These are phyloP conservation scores for Lucinisca nassula DNA, from an alignment of 2,888 invertebrate species.

Conservation along the genomic window DNA sequence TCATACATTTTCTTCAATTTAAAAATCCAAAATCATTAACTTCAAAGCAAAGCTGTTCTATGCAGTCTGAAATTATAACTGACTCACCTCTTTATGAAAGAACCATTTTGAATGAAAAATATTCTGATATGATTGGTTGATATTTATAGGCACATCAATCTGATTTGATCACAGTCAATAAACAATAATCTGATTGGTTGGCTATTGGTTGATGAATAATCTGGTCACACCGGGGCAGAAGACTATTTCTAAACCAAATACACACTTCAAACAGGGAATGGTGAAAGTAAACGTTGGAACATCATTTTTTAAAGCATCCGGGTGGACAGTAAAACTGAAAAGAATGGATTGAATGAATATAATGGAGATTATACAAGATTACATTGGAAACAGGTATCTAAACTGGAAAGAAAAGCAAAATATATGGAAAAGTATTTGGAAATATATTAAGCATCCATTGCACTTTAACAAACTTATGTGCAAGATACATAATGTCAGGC, in stretches of 20 bases:
- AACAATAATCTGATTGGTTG: conserved; percentile 16
- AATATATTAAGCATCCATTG: no score
- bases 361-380: no score
- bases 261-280: conserved; percentile 54
- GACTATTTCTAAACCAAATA: conserved; percentile 52
- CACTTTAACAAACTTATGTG: no score
- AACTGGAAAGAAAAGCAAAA: no score
- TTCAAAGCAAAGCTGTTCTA: conserved; percentile 24
- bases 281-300: conserved; percentile 42
- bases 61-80: conserved; percentile 69
- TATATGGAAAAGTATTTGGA: no score
- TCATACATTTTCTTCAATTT: no score
- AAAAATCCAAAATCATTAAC: background rate
- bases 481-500: no score
- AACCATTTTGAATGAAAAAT: conserved; percentile 22
- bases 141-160: conserved; percentile 41
- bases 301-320: conserved; percentile 65
- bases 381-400: no score
- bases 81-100: conserved; percentile 60
- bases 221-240: conserved; percentile 34
- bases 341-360: background rate
- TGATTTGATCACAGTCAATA: conserved; percentile 48
- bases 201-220: conserved; percentile 38
- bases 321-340: conserved; percentile 69
- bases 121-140: conserved; percentile 62